Evolutionary conservation across 2,113 vertebrate species (phyloP).

Genomic region (Erpornis zantholeuca): DNA sequence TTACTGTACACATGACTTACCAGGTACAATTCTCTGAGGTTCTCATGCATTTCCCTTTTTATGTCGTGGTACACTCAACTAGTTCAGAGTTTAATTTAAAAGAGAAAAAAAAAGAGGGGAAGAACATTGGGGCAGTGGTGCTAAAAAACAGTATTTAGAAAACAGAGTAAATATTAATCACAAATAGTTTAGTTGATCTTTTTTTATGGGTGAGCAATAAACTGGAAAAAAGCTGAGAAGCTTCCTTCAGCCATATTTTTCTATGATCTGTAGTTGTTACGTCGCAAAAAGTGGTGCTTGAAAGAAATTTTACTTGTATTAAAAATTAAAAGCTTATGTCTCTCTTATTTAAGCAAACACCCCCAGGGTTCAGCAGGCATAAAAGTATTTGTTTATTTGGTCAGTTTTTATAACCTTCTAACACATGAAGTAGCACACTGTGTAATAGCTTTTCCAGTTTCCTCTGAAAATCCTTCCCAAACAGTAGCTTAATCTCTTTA

Average conservation of each 20-base stretch:
- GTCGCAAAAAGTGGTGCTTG: background rate
- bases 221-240: background rate
- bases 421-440: background rate
- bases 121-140: fast-evolving
- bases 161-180: background rate
- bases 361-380: background rate
- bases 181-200: background rate
- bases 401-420: background rate
- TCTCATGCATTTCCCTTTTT: background rate
- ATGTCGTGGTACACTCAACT: background rate
- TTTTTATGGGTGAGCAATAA: background rate
- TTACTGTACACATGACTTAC: fast-evolving
- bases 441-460: background rate
- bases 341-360: background rate
- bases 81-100: background rate
- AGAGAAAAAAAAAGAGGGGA: fast-evolving
- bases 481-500: constrained; percentile 24
- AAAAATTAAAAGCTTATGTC: background rate
- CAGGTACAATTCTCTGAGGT: background rate
- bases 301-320: background rate
- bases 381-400: background rate
- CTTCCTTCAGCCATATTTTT: background rate
- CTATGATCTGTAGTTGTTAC: background rate
- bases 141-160: background rate
- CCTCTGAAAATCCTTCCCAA: constrained; percentile 19